Percentiles rank a stretch among this genome's conserved stretches.
Evolutionary conservation across 2,888 invertebrate genomes (phyloP).

Genomic region (Clepsis dumicolana): DNA sequence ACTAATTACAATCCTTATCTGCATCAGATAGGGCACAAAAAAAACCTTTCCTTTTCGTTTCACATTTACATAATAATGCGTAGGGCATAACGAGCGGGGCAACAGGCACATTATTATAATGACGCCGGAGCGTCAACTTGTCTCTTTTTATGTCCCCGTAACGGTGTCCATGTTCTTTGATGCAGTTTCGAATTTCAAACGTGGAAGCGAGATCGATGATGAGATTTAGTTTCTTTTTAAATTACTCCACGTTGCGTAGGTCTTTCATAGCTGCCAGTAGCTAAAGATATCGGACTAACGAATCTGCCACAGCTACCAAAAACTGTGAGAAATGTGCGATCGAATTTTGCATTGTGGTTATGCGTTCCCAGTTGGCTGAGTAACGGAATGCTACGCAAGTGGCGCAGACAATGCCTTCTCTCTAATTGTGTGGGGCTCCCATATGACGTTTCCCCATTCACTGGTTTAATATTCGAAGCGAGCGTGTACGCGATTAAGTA

Average conservation of each 20-base stretch:
- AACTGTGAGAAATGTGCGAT: constrained; percentile 31
- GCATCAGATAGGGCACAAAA: constrained; percentile 77
- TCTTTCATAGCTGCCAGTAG: constrained; percentile 7
- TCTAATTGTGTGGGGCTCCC: constrained; percentile 77
- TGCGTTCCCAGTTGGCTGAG: constrained; percentile 48
- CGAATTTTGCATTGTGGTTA: constrained; percentile 45
- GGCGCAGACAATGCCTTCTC: constrained; percentile 69
- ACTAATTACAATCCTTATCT: constrained; percentile 81
- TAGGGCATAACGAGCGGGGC: constrained; percentile 76
- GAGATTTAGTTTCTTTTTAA: constrained; percentile 24
- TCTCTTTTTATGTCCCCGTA: constrained; percentile 50
- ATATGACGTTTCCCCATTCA: constrained; percentile 82
- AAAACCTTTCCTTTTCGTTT: constrained; percentile 77
- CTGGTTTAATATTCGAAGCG: constrained; percentile 79
- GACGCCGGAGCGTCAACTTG: constrained; percentile 42
- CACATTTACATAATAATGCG: constrained; percentile 83
- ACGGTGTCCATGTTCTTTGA: constrained; percentile 55
- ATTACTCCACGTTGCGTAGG: not conserved
- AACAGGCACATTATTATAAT: constrained; percentile 73
- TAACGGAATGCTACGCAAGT: constrained; percentile 64
- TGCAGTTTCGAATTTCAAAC: constrained; percentile 48
- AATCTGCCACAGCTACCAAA: constrained; percentile 3
- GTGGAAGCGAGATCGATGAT: constrained; percentile 33
- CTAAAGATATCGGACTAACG: not conserved
- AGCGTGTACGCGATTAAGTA: constrained; percentile 81